A percentile compares a stretch with the other conserved stretches of the same genome.
Evolutionary conservation across 2,797 vertebrate species (phyloP).

Genomic region (Tarsius wallacei): DNA sequence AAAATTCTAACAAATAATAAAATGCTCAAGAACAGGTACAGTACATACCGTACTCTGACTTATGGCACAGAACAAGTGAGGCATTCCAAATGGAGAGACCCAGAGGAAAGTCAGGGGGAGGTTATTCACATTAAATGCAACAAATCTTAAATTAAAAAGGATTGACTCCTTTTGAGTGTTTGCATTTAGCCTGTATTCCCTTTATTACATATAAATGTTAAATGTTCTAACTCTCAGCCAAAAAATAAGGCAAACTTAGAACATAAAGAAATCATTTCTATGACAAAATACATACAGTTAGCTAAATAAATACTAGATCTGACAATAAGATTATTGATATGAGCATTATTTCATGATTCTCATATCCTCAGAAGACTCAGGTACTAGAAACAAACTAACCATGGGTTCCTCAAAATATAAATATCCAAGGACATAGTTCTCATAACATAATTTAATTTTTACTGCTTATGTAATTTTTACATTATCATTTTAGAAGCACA

Average conservation of each 20-base stretch:
- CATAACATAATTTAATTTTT: slow-evolving; percentile 32
- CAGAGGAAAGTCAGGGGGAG: slow-evolving; percentile 2
- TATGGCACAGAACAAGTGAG: slow-evolving; percentile 78
- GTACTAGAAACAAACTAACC: slow-evolving; percentile 41
- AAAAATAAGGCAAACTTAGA: slow-evolving; percentile 31
- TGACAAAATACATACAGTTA: not conserved
- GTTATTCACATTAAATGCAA: not conserved
- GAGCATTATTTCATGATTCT: not conserved
- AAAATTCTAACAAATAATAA: slow-evolving; percentile 87
- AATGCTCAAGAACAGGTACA: slow-evolving; percentile 86
- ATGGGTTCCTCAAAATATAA: not conserved
- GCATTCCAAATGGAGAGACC: slow-evolving; percentile 64
- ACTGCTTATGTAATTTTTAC: not conserved
- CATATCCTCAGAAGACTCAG: slow-evolving; percentile 1
- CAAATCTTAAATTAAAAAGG: not conserved
- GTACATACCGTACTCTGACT: slow-evolving; percentile 85
- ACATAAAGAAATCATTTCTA: slow-evolving; percentile 1
- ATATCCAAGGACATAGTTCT: not conserved
- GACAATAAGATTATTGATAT: not conserved
- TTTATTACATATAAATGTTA: not conserved
- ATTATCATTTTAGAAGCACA: not conserved
- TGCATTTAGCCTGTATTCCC: not conserved
- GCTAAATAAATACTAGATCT: slow-evolving; percentile 3
- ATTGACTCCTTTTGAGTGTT: not conserved
- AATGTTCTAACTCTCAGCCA: not conserved